Percentiles rank a stretch among this genome's conserved stretches.
Evolutionary conservation across 2,888 invertebrate species (phyloP).

Genomic region (Diogma glabrata): DNA sequence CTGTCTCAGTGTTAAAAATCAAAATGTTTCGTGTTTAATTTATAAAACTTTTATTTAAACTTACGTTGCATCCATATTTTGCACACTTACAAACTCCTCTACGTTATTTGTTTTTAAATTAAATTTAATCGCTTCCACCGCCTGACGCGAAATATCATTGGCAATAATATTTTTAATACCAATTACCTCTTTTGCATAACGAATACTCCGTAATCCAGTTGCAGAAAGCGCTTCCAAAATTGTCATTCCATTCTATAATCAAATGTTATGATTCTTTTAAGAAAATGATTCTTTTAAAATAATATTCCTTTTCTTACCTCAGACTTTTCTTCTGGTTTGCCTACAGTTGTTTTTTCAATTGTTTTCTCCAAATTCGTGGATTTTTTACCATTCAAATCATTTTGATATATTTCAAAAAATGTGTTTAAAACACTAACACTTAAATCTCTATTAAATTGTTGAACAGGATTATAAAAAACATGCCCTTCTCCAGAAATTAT

Average conservation of each 20-base stretch:
- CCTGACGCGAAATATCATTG: constrained; percentile 77
- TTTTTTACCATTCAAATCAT: constrained; percentile 21
- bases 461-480: constrained; percentile 97
- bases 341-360: background rate
- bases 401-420: constrained; percentile 45
- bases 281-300: background rate
- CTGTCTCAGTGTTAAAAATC: too few relatives aligned
- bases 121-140: constrained; percentile 72
- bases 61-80: constrained; percentile 82
- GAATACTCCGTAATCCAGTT: constrained; percentile 86
- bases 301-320: background rate
- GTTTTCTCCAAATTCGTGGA: background rate
- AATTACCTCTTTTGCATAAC: constrained; percentile 90
- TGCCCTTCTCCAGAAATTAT: constrained; percentile 59
- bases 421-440: constrained; percentile 62
- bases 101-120: constrained; percentile 72
- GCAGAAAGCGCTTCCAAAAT: constrained; percentile 93
- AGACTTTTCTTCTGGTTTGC: background rate
- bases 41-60: constrained; percentile 23
- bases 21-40: constrained; percentile 3
- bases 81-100: constrained; percentile 57
- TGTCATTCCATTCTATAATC: constrained; percentile 28
- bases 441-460: constrained; percentile 95
- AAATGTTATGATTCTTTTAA: constrained; percentile 15
- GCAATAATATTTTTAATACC: constrained; percentile 73